phyloP scores from a whole-genome alignment of 2,888 invertebrate genomes.

The Meganola albula region DNA sequence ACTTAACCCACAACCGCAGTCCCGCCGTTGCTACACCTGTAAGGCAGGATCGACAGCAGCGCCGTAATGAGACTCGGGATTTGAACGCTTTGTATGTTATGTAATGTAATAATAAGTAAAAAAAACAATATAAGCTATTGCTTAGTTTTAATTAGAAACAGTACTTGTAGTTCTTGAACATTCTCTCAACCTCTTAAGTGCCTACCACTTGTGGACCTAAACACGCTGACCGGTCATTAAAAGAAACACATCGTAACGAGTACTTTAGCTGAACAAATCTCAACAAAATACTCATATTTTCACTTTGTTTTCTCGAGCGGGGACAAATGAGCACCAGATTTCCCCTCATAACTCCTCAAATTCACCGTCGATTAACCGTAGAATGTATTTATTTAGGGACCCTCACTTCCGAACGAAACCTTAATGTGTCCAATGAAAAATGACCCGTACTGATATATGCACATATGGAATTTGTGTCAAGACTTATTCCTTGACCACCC shows the following conservation, averaged over 20 bases:
- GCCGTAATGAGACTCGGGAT: too few relatives aligned
- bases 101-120: too few relatives aligned
- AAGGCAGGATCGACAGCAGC: too few relatives aligned
- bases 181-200: neutral
- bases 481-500: neutral
- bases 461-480: constrained; percentile 32
- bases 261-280: constrained; percentile 13
- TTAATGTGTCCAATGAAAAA: constrained; percentile 61
- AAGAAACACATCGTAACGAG: neutral
- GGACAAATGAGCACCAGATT: constrained; percentile 46
- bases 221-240: neutral
- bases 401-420: constrained; percentile 40
- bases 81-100: too few relatives aligned
- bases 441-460: constrained; percentile 37
- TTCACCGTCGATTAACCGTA: constrained; percentile 69
- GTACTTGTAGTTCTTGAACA: too few relatives aligned
- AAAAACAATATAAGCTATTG: too few relatives aligned
- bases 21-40: too few relatives aligned
- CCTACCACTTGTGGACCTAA: neutral
- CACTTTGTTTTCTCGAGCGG: constrained; percentile 36
- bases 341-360: constrained; percentile 36
- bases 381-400: constrained; percentile 69
- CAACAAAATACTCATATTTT: constrained; percentile 20
- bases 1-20: too few relatives aligned
- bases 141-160: too few relatives aligned